Evolutionary conservation across 2,797 vertebrate genomes (phyloP).

Genomic region (Chelidonichthys spinosus): DNA sequence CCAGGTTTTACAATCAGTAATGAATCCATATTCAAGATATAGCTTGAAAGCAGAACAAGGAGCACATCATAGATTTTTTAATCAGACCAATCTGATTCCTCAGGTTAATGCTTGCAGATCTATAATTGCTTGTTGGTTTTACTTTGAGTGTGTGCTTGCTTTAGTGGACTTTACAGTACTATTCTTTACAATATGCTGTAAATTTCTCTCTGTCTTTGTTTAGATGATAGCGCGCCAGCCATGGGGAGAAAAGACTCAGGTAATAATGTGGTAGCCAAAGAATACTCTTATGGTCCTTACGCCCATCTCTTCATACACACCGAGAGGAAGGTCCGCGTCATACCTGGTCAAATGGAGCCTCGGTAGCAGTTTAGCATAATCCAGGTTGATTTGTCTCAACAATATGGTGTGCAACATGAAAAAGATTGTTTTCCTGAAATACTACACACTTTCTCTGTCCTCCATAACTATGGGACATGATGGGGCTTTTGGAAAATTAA

Average conservation of each 20-base stretch:
- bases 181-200: constrained; percentile 86
- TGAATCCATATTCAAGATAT: neutral
- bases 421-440: constrained; percentile 32
- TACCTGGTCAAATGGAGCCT: constrained; percentile 31
- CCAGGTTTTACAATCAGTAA: neutral
- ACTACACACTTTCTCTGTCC: neutral
- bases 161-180: constrained; percentile 84
- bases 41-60: neutral
- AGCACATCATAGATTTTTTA: neutral
- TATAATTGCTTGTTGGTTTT: constrained; percentile 57
- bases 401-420: constrained; percentile 14
- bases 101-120: constrained; percentile 33
- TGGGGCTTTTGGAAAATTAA: constrained; percentile 39
- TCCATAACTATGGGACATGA: constrained; percentile 15
- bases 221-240: constrained; percentile 92
- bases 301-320: neutral
- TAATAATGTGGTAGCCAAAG: constrained; percentile 82
- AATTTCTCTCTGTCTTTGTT: constrained; percentile 90
- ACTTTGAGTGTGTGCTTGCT: constrained; percentile 65
- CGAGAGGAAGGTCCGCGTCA: neutral
- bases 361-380: neutral
- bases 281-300: neutral
- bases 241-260: constrained; percentile 98
- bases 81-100: constrained; percentile 30
- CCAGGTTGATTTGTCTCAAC: constrained; percentile 29